These are phyloP conservation scores for Syngnathus acus DNA, from an alignment of 2,797 vertebrate species.

Conservation along the genomic window DNA sequence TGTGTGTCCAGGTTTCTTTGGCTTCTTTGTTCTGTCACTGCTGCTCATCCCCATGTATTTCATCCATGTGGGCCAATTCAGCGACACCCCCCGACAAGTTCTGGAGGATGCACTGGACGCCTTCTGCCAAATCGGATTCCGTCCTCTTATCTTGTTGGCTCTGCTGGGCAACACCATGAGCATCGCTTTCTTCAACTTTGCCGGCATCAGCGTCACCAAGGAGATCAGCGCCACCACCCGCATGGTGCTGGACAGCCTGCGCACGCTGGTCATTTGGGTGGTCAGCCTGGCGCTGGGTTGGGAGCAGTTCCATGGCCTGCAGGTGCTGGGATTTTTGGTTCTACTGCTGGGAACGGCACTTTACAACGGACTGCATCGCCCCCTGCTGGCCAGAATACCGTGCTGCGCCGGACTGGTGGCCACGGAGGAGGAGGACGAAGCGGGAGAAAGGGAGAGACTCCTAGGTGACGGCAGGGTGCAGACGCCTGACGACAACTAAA, in stretches of 20 bases:
- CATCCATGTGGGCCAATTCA: constrained; percentile 74
- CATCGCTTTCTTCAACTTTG: constrained; percentile 96
- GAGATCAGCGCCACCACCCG: constrained; percentile 94
- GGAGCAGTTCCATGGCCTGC: constrained; percentile 82
- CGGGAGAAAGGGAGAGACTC: constrained; percentile 60
- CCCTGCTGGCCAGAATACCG: constrained; percentile 68
- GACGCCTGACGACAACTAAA: constrained; percentile 35
- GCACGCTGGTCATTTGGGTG: constrained; percentile 85
- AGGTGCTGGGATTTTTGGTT: constrained; percentile 84
- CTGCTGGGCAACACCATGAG: constrained; percentile 86
- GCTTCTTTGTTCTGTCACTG: constrained; percentile 80
- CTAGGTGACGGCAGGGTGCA: constrained; percentile 36
- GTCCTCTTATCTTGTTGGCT: constrained; percentile 79
- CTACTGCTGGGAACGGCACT: constrained; percentile 77
- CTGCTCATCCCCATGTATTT: constrained; percentile 89
- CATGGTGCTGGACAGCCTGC: constrained; percentile 94
- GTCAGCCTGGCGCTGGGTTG: constrained; percentile 82
- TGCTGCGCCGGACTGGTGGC: constrained; percentile 20
- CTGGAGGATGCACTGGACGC: constrained; percentile 85
- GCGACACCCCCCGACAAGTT: constrained; percentile 66
- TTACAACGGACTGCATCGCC: constrained; percentile 84
- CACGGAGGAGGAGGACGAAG: constrained; percentile 25
- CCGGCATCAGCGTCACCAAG: constrained; percentile 92
- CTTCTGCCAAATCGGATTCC: constrained; percentile 84
- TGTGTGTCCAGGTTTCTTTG: constrained; percentile 76